Base-by-base conservation (phyloP, 2,113 vertebrate genomes). In the Solea senegalensis region DNA sequence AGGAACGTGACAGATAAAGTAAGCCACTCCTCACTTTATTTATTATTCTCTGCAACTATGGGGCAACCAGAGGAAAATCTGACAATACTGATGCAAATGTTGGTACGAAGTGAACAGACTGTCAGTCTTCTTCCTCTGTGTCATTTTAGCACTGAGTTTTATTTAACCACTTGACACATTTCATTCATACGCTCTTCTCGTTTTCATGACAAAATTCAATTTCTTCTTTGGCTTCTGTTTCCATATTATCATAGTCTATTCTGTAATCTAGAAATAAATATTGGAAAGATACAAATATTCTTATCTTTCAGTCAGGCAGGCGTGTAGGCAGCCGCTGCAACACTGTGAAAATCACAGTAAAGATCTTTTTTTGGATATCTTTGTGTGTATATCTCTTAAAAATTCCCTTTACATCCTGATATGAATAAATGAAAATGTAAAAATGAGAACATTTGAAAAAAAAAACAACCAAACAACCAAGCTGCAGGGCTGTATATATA, bases 1-100 rank as follows among this genome's bases (percentile, higher is more conserved):
- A 63, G 34, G 41, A 78, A 68, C 74, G 50, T 79, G 81, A 68
- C 67, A 83, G 58, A 76, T 73, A 75, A 58, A 82, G 81, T 50
- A 61, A 78, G 21, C 69, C 51, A 46, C 45, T 56, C 48, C 65
- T 62, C 40, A 39, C 21, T 63, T 72, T 65, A 26, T 56, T 66
- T 78, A 63, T 64, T 73, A 45, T 76, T 60, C 43, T 72, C 21
- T 61, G 40, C 1, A 6, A 54, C 9, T 21, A 57, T 5, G 21
- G 6, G 46, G 4, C 1, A 9, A 69, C 14, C 2, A 6, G 21
- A 57, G 67, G 39, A 15, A 75, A 21, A 66, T 72, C 54, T 39
- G 61, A 41, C 54, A 27, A 41, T 58, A 44, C 43, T 67, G 16
- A 60, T 2, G 8, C 61, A 69, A 26, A 74, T 60, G 52, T 46